Evolutionary conservation across 2,888 invertebrate genomes (phyloP), one percentile per base, ranked within the genome.

Genomic region (Pseudococcus longispinus): DNA sequence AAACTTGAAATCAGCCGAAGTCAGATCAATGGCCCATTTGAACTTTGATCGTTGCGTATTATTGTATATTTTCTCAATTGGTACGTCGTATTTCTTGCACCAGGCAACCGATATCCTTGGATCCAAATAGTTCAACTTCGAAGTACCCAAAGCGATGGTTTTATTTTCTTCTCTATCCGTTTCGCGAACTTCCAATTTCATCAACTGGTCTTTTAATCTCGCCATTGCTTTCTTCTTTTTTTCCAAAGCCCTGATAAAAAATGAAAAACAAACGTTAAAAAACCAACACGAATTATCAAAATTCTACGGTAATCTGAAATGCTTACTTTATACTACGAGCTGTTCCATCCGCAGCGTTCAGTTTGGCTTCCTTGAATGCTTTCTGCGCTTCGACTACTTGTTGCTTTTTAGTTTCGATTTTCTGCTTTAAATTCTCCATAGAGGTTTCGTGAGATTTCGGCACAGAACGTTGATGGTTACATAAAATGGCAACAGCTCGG

Each of bases 21-120:
- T 98, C 99, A 99, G 99, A 91, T 99, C 99, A 90, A 99, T 98
- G 88, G 99, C 99, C 99, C 99, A 99, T 90, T 97, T 95, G 93
- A 99, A 99, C 92, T 99, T 99, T 91, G 98, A 98, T 89, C 99
- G 94, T 91, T 99, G 99, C 84, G 99, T 99, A 92, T 99, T 99
- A 92, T 98, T 99, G 93, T 99, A 99, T 89, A 99, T 96, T 92
- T 99, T 99, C 91, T 99, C 99, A 89, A 99, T 94, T 82, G 99
- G 98, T 83, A 99, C 97, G 85, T 94, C 94, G 91, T 95, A 93
- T 91, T 99, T 99, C 92, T 98, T 99, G 92, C 99, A 99, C 99
- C 99, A 99, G 89, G 99, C 99, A 87, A 99, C 97, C 86, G 96
- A 96, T 91, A 99, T 99, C 91, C 99, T 94, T 60, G 99, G 99